phyloP scores from a whole-genome alignment of 2,797 vertebrate species.

The Otus scops region DNA sequence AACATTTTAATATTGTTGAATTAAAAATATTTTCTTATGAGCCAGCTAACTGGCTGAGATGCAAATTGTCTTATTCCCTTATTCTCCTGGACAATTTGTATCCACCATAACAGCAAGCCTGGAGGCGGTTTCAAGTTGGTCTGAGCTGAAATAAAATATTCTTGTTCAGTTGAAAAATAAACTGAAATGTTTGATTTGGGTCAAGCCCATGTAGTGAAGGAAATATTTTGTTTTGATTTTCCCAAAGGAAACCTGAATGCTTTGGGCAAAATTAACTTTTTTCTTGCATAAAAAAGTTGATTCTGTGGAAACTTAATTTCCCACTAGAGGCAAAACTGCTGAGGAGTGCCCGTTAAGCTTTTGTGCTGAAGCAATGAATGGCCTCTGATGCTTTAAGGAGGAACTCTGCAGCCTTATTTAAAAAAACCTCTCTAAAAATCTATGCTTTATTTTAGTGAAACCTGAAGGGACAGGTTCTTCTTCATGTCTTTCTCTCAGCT shows the following conservation, averaged over 20 bases:
- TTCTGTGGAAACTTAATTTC: conserved; percentile 6
- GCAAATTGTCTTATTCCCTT: conserved; percentile 10
- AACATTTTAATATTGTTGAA: background rate
- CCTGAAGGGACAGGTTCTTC: background rate
- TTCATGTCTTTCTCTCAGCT: background rate
- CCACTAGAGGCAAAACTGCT: background rate
- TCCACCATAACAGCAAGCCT: background rate
- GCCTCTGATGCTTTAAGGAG: background rate
- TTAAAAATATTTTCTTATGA: background rate
- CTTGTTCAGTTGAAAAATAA: background rate
- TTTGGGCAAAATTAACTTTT: background rate
- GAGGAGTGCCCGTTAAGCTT: background rate
- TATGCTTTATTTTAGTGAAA: background rate
- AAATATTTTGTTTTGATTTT: conserved; percentile 29
- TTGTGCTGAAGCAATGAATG: background rate
- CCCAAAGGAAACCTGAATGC: background rate
- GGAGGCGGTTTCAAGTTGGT: background rate
- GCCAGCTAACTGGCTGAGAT: background rate
- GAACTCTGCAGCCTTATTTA: background rate
- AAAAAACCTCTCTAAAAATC: background rate
- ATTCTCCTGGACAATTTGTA: background rate
- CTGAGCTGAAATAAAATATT: conserved; percentile 3
- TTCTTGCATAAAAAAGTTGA: background rate
- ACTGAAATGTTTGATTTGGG: background rate
- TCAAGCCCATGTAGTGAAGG: background rate